Conservation (phyloP, 2,113 vertebrate genomes). For the Bucco capensis region DNA sequence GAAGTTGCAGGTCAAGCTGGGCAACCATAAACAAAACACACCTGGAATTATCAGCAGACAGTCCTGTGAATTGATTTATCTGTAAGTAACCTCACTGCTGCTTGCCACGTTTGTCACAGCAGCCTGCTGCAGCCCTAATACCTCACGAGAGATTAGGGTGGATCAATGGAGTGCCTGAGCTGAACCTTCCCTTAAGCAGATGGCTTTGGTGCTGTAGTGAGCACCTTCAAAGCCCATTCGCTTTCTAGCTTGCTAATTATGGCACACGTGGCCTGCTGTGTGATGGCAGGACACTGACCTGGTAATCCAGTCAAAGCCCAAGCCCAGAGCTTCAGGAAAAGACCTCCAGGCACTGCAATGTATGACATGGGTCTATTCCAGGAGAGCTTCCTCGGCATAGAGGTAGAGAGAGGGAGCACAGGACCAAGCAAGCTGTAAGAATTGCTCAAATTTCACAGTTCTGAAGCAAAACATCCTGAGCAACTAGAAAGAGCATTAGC, state of each 20-base stretch:
- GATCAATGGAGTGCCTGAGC: slow-evolving; percentile 30
- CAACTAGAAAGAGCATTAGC: not conserved
- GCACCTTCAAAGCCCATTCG: slow-evolving; percentile 34
- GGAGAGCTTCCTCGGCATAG: not conserved
- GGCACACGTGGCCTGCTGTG: slow-evolving; percentile 44
- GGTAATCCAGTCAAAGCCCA: slow-evolving; percentile 21
- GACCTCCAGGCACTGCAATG: not conserved
- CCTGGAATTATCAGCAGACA: not conserved
- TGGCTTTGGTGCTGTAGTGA: slow-evolving; percentile 9
- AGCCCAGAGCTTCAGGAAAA: not conserved
- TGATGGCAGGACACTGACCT: slow-evolving; percentile 9
- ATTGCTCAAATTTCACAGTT: not conserved
- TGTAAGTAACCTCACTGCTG: not conserved
- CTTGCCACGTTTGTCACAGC: not conserved
- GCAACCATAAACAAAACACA: not conserved
- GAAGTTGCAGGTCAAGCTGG: not conserved
- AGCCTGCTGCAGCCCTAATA: not conserved
- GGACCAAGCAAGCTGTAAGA: not conserved
- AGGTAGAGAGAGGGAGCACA: not conserved
- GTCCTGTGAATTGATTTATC: not conserved
- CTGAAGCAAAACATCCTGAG: not conserved
- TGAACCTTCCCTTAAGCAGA: slow-evolving; percentile 47
- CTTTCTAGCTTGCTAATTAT: slow-evolving; percentile 35
- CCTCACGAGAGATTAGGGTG: not conserved
- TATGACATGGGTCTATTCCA: not conserved